A percentile compares a stretch with the other conserved stretches of the same genome.
These are phyloP conservation scores for Neoitamus cyanurus DNA, from an alignment of 2,888 invertebrate genomes.

Conservation along the genomic window DNA sequence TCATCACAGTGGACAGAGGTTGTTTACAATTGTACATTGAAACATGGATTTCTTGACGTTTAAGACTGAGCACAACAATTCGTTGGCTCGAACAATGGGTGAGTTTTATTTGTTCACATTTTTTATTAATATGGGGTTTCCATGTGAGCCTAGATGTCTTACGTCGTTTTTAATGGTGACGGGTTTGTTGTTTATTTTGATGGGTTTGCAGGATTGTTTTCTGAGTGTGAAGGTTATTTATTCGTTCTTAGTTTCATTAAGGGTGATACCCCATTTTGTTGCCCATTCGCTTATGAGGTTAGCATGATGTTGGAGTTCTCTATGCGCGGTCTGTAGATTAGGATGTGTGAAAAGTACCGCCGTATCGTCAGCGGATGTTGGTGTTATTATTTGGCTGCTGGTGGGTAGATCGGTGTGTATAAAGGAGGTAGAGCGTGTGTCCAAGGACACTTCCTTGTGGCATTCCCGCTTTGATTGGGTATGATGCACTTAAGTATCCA, in stretches of 20 bases:
- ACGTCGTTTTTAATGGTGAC: not conserved
- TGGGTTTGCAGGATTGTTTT: not conserved
- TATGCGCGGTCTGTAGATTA: not conserved
- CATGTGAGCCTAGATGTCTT: not conserved
- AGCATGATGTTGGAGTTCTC: not conserved
- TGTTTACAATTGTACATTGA: too few relatives aligned
- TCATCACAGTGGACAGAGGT: too few relatives aligned
- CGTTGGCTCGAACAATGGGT: too few relatives aligned
- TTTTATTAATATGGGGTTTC: not conserved
- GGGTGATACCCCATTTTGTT: not conserved
- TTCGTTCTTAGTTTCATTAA: not conserved
- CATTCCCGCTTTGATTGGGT: not conserved
- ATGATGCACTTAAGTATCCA: not conserved
- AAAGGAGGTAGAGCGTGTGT: not conserved
- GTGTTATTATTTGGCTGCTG: not conserved
- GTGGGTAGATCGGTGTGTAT: not conserved
- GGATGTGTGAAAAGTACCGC: not conserved
- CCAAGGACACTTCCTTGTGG: slow-evolving; percentile 10
- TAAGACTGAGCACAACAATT: too few relatives aligned
- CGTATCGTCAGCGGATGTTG: not conserved
- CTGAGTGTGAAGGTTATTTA: not conserved
- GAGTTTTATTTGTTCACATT: too few relatives aligned
- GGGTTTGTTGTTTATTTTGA: not conserved
- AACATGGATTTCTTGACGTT: too few relatives aligned
- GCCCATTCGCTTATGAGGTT: not conserved